Conservation (phyloP, 2,113 vertebrate species). For the Scomber japonicus region DNA sequence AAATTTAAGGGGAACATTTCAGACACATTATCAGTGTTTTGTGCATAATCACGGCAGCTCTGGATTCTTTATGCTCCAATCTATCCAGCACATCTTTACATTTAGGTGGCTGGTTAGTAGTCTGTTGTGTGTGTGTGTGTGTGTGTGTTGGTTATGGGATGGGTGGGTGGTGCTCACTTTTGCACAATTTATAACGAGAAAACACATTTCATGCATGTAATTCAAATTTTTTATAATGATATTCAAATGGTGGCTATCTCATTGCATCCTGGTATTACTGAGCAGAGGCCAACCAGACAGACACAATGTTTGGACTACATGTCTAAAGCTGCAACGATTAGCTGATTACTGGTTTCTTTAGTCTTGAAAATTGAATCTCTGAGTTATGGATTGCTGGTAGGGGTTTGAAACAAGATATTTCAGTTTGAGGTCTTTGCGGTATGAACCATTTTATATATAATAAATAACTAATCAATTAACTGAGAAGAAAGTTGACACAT, state of each 20-base stretch:
- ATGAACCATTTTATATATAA: too few relatives aligned
- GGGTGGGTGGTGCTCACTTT: not conserved
- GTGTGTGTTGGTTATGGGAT: not conserved
- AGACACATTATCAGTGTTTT: conserved; percentile 58
- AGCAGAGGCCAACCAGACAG: conserved; percentile 7
- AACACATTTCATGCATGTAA: conserved; percentile 1
- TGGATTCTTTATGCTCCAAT: conserved; percentile 11
- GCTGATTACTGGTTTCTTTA: too few relatives aligned
- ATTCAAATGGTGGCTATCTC: not conserved
- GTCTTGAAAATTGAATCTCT: too few relatives aligned
- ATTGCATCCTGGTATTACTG: not conserved
- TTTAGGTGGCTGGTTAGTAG: not conserved
- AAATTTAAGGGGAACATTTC: conserved; percentile 59
- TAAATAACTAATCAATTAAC: too few relatives aligned
- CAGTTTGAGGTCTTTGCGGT: too few relatives aligned
- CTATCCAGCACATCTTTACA: not conserved
- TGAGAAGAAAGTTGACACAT: too few relatives aligned
- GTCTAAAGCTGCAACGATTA: too few relatives aligned
- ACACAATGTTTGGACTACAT: not conserved
- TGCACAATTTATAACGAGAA: not conserved
- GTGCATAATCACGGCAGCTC: conserved; percentile 29
- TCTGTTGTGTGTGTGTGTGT: not conserved
- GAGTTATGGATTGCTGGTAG: too few relatives aligned
- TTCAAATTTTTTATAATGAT: not conserved
- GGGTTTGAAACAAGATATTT: too few relatives aligned